phyloP scores from a whole-genome alignment of 2,888 invertebrate genomes.

The Apoda limacodes region DNA sequence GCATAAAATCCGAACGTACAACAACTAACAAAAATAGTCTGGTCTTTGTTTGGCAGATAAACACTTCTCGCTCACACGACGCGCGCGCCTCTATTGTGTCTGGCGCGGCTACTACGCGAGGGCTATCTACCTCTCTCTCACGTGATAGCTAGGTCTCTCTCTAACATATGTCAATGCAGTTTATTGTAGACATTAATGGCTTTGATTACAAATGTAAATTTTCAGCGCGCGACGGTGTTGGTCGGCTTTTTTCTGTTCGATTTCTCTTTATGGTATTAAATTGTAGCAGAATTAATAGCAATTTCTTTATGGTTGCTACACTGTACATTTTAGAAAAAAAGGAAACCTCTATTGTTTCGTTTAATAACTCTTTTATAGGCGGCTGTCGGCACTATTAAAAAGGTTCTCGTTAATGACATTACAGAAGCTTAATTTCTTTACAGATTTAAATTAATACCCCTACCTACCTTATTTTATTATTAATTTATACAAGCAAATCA shows the following conservation, averaged over 20 bases:
- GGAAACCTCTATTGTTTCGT: slow-evolving; percentile 10
- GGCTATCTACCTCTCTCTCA: slow-evolving; percentile 31
- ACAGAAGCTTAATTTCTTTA: too few relatives aligned
- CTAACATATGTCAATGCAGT: slow-evolving; percentile 60
- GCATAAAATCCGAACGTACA: slow-evolving; percentile 61
- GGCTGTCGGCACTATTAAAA: too few relatives aligned
- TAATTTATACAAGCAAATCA: too few relatives aligned
- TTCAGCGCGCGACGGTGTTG: slow-evolving; percentile 62
- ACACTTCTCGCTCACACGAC: slow-evolving; percentile 36
- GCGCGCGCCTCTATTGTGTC: slow-evolving; percentile 66
- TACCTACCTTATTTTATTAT: too few relatives aligned
- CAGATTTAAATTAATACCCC: too few relatives aligned
- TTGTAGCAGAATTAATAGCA: slow-evolving; percentile 49
- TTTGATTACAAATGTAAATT: slow-evolving; percentile 69
- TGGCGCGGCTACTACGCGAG: slow-evolving; percentile 41
- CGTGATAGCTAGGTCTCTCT: slow-evolving; percentile 44
- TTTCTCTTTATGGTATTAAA: slow-evolving; percentile 60
- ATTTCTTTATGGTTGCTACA: slow-evolving; percentile 26
- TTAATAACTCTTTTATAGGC: background rate
- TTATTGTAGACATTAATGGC: slow-evolving; percentile 67
- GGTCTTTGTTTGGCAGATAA: slow-evolving; percentile 36
- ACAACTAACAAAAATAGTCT: slow-evolving; percentile 26
- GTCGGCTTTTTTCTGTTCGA: slow-evolving; percentile 53
- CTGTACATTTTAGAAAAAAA: slow-evolving; percentile 18
- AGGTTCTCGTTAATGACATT: too few relatives aligned